Evolutionary conservation across 2,888 invertebrate genomes (phyloP).

Genomic region (Tromatobia lineatoria): DNA sequence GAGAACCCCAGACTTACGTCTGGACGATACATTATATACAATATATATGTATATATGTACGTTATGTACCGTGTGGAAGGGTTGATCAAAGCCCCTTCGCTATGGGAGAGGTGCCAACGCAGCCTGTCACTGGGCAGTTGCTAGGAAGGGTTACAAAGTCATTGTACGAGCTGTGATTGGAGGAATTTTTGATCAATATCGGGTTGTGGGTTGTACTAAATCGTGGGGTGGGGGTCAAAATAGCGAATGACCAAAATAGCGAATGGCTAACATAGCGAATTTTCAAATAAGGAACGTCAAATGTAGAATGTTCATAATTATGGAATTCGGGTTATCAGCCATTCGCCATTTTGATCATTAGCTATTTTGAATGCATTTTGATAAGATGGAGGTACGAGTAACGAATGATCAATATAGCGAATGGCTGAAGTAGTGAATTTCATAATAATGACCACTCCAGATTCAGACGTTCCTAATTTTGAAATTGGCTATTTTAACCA

Average conservation of each 20-base stretch:
- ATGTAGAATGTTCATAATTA: no score
- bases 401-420: no score
- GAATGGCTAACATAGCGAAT: no score
- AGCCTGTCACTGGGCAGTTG: conserved; percentile 31
- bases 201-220: conserved; percentile 6
- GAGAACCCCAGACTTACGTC: background rate
- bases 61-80: conserved; percentile 44
- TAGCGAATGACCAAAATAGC: background rate
- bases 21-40: background rate
- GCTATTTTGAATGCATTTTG: no score
- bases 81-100: conserved; percentile 61
- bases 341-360: no score
- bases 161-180: conserved; percentile 42
- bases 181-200: conserved; percentile 27
- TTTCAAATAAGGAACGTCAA: no score
- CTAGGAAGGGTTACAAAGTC: conserved; percentile 55
- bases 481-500: no score
- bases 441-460: no score
- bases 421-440: no score
- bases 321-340: no score
- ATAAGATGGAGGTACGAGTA: no score
- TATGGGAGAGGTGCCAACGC: conserved; percentile 14
- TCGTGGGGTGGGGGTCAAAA: background rate
- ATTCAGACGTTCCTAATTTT: no score
- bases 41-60: background rate